Evolutionary conservation across 2,797 vertebrate species (phyloP), one percentile per base, ranked within the genome.

Genomic region (Ctenochaetus hawaiiensis): DNA sequence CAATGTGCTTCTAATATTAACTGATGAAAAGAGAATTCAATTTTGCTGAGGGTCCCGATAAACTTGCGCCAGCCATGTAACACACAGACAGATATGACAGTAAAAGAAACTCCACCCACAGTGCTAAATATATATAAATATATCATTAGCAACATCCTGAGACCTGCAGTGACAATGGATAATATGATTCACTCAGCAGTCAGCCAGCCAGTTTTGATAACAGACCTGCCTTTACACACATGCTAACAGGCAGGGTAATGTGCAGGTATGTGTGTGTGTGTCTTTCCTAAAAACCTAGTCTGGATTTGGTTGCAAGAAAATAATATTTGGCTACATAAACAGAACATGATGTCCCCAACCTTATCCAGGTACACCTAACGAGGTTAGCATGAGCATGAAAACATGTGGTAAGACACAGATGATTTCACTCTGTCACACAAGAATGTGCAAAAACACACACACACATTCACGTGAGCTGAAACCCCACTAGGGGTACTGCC

Each of bases 311-410:
- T 83, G 37, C 47, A 78, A 51, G 49, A 80, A 81, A 83, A 77
- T 20, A 77, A 76, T 63, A 76, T 78, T 56, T 59, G 67, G 48
- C 72, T 39, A 23, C 76, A 84, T 80, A 30, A 30, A 53, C 65
- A 65, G 80, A 79, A 84, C 82, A 82, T 68, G 49, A 51, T 78
- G 77, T 82, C 57, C 80, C 83, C 75, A 81, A 69, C 72, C 70
- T 72, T 62, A 79, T 84, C 72, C 60, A 80, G 75, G 78, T 76
- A 73, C 70, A 77, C 53, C 56, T 84, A 80, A 85, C 71, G 77
- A 77, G 73, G 82, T 83, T 80, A 80, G 63, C 69, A 16, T 48
- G 67, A 78, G 78, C 58, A 70, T 41, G 59, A 47, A 72, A 54
- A 70, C 74, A 82, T 43, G 52, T n/a, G 49, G 39, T 1, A 39